Percentiles rank a stretch among this genome's conserved stretches.
phyloP scores from a whole-genome alignment of 2,888 invertebrate species.

The Pimpla rufipes region DNA sequence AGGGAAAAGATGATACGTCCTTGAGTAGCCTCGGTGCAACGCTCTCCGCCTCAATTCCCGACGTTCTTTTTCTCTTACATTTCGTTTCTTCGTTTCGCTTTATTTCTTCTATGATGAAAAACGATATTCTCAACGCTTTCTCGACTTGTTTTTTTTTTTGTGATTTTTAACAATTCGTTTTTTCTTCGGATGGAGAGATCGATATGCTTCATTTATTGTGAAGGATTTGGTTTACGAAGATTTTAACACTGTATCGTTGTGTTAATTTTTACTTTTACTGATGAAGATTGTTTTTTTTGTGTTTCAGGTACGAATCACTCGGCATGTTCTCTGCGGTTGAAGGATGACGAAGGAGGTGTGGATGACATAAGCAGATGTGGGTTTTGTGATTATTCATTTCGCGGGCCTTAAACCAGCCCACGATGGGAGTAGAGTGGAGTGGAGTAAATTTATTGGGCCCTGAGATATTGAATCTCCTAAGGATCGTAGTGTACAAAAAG shows the following conservation, averaged over 20 bases:
- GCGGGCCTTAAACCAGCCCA: background rate
- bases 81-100: background rate
- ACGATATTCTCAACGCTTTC: background rate
- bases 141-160: background rate
- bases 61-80: background rate
- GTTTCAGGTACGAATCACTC: slow-evolving; percentile 39
- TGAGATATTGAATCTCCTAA: no score
- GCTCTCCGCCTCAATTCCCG: slow-evolving; percentile 22
- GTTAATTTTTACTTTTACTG: background rate
- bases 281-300: slow-evolving; percentile 13
- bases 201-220: no score
- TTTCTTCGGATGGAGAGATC: background rate
- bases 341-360: background rate
- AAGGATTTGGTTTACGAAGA: no score
- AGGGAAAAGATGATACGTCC: slow-evolving; percentile 56
- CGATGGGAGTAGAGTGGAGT: no score
- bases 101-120: background rate
- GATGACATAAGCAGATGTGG: slow-evolving; percentile 9
- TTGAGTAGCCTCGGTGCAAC: slow-evolving; percentile 52
- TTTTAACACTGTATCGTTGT: no score
- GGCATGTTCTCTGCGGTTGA: background rate
- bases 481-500: no score
- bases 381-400: background rate
- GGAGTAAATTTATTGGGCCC: no score
- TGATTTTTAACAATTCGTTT: background rate